phyloP scores from a whole-genome alignment of 1,140 invertebrate species.

The Steinernema khuongi region DNA sequence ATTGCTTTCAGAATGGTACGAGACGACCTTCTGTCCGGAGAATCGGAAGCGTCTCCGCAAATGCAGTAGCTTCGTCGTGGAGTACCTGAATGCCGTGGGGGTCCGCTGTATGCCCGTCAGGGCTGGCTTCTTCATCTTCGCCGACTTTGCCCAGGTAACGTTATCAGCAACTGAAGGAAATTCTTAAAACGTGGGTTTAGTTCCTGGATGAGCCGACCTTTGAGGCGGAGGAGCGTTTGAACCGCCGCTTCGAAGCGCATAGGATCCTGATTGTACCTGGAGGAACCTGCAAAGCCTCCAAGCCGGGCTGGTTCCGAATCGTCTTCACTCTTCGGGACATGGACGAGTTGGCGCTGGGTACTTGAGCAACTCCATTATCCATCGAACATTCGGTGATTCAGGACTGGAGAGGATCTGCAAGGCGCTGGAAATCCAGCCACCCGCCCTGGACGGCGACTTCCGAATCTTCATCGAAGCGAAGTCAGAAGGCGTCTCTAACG shows the following conservation, averaged over 20 bases:
- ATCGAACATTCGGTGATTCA: background rate
- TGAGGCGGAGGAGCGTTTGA: background rate
- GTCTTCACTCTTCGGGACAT: background rate
- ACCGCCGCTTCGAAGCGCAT: background rate
- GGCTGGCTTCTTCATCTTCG: background rate
- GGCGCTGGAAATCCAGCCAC: background rate
- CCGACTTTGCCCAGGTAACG: background rate
- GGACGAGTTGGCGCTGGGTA: conserved; percentile 4
- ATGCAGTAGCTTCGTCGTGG: background rate
- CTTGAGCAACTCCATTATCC: background rate
- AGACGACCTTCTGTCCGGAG: background rate
- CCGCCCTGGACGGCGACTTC: background rate
- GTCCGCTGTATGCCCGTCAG: background rate
- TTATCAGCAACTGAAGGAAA: background rate
- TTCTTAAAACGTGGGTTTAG: background rate
- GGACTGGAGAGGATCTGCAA: background rate
- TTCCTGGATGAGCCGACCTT: background rate
- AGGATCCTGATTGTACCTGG: background rate
- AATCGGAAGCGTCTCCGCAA: background rate
- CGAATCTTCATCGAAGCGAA: conserved; percentile 1
- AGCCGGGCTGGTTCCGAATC: background rate
- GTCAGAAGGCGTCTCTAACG: background rate
- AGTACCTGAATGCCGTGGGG: background rate
- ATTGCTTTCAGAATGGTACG: background rate
- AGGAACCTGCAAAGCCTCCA: background rate